phyloP scores from a whole-genome alignment of 2,113 vertebrate species.

The Brachirus orientalis region DNA sequence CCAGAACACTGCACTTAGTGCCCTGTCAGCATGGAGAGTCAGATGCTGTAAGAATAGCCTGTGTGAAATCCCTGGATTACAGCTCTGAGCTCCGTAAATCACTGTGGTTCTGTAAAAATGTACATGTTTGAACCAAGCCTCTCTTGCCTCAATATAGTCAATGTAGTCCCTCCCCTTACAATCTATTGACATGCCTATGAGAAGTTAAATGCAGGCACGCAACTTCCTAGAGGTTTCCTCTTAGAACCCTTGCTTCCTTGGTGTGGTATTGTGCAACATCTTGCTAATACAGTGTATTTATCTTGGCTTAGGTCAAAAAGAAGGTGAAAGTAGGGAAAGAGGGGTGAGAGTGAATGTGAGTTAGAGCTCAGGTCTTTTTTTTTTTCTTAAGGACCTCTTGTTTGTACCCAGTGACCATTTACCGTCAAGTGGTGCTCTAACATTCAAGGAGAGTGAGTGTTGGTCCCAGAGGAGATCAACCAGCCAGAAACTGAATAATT shows the following conservation, averaged over 20 bases:
- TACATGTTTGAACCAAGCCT: conserved; percentile 12
- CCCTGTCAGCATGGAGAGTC: conserved; percentile 19
- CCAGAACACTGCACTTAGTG: neutral
- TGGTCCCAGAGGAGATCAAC: conserved; percentile 57
- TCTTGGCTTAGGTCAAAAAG: conserved; percentile 70
- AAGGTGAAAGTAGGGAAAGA: neutral
- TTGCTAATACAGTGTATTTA: conserved; percentile 72
- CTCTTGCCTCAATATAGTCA: conserved; percentile 1
- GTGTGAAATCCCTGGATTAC: conserved; percentile 52
- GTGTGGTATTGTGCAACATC: conserved; percentile 73
- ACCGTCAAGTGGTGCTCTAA: conserved; percentile 76
- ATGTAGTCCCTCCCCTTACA: conserved; percentile 15
- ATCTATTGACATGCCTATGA: conserved; percentile 32
- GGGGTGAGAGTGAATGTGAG: conserved; percentile 34
- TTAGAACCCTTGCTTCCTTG: conserved; percentile 35
- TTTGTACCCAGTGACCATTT: conserved; percentile 73
- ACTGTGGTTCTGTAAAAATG: conserved; percentile 36
- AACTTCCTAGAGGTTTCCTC: conserved; percentile 60
- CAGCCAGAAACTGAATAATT: conserved; percentile 77
- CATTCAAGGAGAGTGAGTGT: conserved; percentile 36
- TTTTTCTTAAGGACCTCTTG: conserved; percentile 69
- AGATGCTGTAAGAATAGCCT: conserved; percentile 23
- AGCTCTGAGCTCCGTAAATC: conserved; percentile 37
- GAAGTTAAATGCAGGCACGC: conserved; percentile 57
- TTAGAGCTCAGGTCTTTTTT: conserved; percentile 63